These are phyloP conservation scores for Phylloscopus trochilus DNA, from an alignment of 2,113 vertebrate genomes.

Conservation along the genomic window DNA sequence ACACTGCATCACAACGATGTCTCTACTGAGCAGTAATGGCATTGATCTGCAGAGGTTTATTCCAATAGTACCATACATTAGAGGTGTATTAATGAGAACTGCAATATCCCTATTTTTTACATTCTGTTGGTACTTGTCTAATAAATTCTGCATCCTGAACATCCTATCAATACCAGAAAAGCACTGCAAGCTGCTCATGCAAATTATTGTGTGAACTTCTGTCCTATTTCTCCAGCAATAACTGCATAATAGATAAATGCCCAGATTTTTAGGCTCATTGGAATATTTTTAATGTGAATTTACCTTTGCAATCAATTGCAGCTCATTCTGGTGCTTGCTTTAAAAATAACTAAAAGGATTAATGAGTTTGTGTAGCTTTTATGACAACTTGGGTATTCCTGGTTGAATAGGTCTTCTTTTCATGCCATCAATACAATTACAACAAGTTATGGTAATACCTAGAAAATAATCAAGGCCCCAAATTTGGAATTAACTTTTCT, in stretches of 20 bases:
- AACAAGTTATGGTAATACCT: not conserved
- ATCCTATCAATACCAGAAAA: not conserved
- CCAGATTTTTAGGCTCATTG: constrained; percentile 18
- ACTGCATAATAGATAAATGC: constrained; percentile 11
- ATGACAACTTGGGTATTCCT: not conserved
- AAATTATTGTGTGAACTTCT: not conserved
- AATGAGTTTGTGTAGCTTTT: constrained; percentile 36
- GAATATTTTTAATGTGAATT: constrained; percentile 32
- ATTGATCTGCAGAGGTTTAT: not conserved
- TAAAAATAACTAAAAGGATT: constrained; percentile 47
- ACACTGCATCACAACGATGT: not conserved
- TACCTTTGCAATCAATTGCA: constrained; percentile 33
- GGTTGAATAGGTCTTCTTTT: constrained; percentile 1
- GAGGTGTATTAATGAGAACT: constrained; percentile 2
- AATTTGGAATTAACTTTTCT: not conserved
- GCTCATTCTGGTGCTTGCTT: constrained; percentile 7
- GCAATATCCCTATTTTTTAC: not conserved
- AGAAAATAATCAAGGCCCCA: not conserved
- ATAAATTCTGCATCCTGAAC: not conserved
- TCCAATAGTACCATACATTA: not conserved
- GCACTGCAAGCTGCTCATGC: not conserved
- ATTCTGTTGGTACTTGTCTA: not conserved
- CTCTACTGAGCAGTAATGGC: not conserved
- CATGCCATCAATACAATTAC: not conserved
- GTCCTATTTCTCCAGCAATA: constrained; percentile 19